Percentiles rank a stretch among this genome's conserved stretches.
Conservation (phyloP, 2,113 vertebrate species). For the Tetrax tetrax region DNA sequence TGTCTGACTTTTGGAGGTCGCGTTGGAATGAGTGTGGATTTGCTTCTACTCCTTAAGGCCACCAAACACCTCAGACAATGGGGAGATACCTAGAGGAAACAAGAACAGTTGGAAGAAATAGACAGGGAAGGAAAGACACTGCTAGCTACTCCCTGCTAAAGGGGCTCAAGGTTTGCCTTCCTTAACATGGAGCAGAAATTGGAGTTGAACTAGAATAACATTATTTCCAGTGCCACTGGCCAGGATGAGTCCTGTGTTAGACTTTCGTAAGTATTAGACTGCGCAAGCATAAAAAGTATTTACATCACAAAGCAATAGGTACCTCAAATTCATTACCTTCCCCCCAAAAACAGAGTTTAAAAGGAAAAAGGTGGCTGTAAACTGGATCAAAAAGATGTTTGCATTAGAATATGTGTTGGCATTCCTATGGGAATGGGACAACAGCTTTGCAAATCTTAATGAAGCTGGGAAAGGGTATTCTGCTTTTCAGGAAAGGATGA, state of each 20-base stretch:
- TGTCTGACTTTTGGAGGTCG: background rate
- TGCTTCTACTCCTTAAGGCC: background rate
- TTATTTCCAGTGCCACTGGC: background rate
- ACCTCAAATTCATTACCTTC: background rate
- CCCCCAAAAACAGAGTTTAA: background rate
- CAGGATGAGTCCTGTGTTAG: background rate
- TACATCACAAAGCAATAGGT: background rate
- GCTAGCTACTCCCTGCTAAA: background rate
- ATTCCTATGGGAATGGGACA: background rate
- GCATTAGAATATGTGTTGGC: background rate
- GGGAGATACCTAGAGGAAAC: background rate
- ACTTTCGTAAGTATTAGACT: background rate
- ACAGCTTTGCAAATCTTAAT: background rate
- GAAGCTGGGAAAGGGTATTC: background rate
- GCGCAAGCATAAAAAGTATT: background rate
- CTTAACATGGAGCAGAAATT: background rate
- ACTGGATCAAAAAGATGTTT: background rate
- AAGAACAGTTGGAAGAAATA: background rate
- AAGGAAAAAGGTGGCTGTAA: background rate
- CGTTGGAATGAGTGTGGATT: background rate
- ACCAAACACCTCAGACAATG: background rate
- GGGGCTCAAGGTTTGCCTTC: background rate
- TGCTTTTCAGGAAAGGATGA: background rate
- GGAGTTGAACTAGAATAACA: background rate
- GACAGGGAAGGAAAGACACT: background rate